Evolutionary conservation across 1,140 invertebrate genomes (phyloP).

Genomic region (Heliconius eleuchia): DNA sequence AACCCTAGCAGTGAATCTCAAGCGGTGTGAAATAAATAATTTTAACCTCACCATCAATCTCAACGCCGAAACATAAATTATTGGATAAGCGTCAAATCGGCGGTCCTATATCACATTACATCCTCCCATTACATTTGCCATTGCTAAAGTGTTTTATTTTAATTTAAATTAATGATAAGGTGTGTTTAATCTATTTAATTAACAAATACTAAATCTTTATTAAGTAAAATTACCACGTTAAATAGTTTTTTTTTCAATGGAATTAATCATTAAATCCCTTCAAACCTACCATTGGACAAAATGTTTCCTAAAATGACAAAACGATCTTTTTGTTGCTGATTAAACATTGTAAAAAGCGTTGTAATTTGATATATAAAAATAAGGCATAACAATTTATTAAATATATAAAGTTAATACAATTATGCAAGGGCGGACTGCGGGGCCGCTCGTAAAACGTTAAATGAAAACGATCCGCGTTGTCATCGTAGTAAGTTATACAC

Average conservation of each 20-base stretch:
- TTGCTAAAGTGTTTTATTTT: not conserved
- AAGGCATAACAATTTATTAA: slow-evolving; percentile 41
- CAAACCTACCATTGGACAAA: not conserved
- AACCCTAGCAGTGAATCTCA: slow-evolving; percentile 38
- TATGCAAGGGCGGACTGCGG: slow-evolving; percentile 41
- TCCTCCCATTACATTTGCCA: not conserved
- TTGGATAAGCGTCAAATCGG: slow-evolving; percentile 57
- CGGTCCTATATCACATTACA: slow-evolving; percentile 63
- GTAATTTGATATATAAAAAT: slow-evolving; percentile 28
- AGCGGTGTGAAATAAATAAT: slow-evolving; percentile 69
- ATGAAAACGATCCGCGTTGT: slow-evolving; percentile 66
- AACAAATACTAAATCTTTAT: no score
- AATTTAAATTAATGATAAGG: not conserved
- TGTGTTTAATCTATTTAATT: no score
- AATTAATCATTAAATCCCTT: not conserved
- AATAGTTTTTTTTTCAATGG: not conserved
- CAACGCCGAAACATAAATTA: slow-evolving; percentile 64
- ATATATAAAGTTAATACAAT: slow-evolving; percentile 45
- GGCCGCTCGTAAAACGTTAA: slow-evolving; percentile 55
- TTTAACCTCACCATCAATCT: slow-evolving; percentile 71
- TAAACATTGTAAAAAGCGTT: slow-evolving; percentile 19
- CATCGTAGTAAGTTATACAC: slow-evolving; percentile 61
- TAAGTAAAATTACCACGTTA: no score
- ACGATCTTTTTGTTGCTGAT: not conserved
- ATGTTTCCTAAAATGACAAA: not conserved